Evolutionary conservation across 2,113 vertebrate genomes (phyloP).

Genomic region (Nesospiza acunhae): DNA sequence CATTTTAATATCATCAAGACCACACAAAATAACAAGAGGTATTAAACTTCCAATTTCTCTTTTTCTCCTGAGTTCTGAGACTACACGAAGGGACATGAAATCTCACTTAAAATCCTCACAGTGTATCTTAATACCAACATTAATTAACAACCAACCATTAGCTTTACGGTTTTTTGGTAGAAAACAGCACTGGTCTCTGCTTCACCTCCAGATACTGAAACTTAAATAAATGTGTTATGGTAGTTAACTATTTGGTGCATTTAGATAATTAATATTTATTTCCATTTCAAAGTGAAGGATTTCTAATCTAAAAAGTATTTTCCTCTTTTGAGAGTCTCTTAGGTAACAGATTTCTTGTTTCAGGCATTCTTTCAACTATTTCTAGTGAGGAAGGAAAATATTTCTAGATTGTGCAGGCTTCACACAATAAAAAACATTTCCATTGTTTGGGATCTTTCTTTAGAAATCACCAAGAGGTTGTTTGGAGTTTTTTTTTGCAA

Average conservation of each 20-base stretch:
- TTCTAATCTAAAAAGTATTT: not conserved
- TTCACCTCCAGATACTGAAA: not conserved
- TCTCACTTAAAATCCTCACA: not conserved
- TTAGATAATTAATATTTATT: constrained; percentile 16
- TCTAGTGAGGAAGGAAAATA: not conserved
- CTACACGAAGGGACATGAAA: not conserved
- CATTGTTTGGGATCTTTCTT: not conserved
- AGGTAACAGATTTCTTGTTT: not conserved
- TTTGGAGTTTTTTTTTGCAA: not conserved
- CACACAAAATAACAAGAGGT: not conserved
- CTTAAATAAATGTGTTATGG: not conserved
- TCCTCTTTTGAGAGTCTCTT: not conserved
- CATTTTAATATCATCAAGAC: not conserved
- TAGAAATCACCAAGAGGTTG: not conserved
- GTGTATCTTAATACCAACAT: not conserved
- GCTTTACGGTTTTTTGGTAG: not conserved
- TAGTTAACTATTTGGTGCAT: not conserved
- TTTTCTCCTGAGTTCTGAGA: not conserved
- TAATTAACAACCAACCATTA: not conserved
- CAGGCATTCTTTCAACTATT: not conserved
- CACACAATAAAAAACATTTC: not conserved
- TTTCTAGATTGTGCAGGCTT: not conserved
- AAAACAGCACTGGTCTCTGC: not conserved
- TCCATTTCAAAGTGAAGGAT: not conserved
- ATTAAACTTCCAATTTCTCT: not conserved